A percentile compares a stretch with the other conserved stretches of the same genome.
Evolutionary conservation across 2,113 vertebrate species (phyloP).

Genomic region (Rhinopomastus cyanomelas): DNA sequence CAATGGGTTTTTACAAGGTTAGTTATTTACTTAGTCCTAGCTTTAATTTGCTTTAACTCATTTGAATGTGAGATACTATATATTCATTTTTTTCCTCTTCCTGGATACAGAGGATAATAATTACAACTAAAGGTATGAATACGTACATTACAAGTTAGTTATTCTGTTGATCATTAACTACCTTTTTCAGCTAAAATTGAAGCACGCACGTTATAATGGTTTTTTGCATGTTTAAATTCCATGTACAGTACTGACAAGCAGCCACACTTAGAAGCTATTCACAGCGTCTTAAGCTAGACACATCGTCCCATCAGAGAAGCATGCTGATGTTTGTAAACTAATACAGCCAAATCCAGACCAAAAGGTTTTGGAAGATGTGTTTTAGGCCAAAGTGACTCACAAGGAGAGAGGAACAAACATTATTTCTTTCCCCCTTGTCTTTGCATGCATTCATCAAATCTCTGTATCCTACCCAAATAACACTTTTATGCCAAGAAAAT

Average conservation of each 20-base stretch:
- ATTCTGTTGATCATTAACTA: neutral
- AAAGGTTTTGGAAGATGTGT: conserved; percentile 48
- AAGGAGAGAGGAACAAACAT: conserved; percentile 42
- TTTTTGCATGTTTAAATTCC: neutral
- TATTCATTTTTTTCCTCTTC: neutral
- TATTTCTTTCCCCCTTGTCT: conserved; percentile 51
- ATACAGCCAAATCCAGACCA: neutral
- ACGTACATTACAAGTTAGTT: neutral
- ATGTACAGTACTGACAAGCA: neutral
- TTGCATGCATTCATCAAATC: conserved; percentile 35
- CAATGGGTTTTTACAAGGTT: neutral
- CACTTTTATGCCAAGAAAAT: conserved; percentile 20
- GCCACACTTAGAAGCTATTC: neutral
- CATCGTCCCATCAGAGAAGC: too few species aligned
- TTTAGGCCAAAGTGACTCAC: conserved; percentile 58
- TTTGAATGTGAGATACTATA: neutral
- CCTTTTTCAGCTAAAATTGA: conserved; percentile 12
- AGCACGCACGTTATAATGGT: neutral
- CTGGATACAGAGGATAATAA: neutral
- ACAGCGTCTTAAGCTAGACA: neutral
- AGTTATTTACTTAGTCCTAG: neutral
- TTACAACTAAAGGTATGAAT: neutral
- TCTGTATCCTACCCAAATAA: conserved; percentile 24
- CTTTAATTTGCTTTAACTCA: neutral
- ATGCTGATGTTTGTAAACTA: conserved; percentile 2